Evolutionary conservation across 2,888 invertebrate species (phyloP), one percentile per base, ranked within the genome.

Genomic region (Chamaedrilus cognettii): DNA sequence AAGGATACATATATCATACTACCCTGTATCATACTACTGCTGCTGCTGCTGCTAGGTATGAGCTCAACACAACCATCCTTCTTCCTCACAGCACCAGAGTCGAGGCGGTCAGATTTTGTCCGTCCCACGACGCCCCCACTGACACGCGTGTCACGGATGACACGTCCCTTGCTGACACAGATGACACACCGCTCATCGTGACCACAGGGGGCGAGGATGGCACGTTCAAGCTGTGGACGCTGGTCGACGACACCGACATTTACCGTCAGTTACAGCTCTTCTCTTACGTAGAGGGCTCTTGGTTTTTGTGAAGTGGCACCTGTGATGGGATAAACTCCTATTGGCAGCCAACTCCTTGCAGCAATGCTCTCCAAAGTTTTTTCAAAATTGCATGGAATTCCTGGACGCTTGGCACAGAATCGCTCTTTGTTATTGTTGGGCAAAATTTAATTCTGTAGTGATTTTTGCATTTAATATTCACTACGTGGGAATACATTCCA

Each of bases 41-140:
- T 32, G 32, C 30, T 15, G 19, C 11, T 60, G 32, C 28, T 56
- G n/a, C n/a, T 78, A 91, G 90, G 56, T 92, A 88, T 78, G 77
- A 80, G 33, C 82, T 92, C 26, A 91, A 91, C 77, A 91, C 92
- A 0, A 88, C 87, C 19, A 86, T 91, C n/a, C 89, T 91, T 77
- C 84, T 87, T 74, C 91, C 92, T 0, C 92, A 92, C 78, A 87
- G 89, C 62, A 83, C 85, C 32, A 86, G 86, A 15, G 84, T 91
- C 7, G 86, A 85, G 66, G 15, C 51, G 59, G n/a, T 72, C 34
- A 50, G 33, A 31, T 58, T 67, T 60, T n/a, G 70, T 61, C 28
- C 66, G 52, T n/a, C n/a, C n/a, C n/a, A n/a, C n/a, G n/a, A n/a
- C n/a, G 0, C 35, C 30, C 85, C 26, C 32, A 42, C 42, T 19